These are phyloP conservation scores for Cotesia vestalis DNA, from an alignment of 1,140 invertebrate species.

Conservation along the genomic window DNA sequence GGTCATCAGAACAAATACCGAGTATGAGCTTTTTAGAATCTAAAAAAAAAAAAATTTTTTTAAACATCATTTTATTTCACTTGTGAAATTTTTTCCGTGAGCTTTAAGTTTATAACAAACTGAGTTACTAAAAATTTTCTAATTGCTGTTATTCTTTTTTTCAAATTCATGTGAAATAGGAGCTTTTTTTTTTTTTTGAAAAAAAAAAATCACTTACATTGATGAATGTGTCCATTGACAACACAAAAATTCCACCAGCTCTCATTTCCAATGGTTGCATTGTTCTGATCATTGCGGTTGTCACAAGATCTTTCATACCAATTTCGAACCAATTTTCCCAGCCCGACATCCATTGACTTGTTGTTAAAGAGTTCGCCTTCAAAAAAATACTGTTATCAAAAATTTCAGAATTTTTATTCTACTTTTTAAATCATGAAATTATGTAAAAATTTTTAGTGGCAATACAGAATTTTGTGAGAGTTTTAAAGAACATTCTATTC, in stretches of 20 bases:
- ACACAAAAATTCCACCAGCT: slow-evolving; percentile 36
- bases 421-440: too few species aligned
- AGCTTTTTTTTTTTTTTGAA: neutral
- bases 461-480: too few species aligned
- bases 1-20: slow-evolving; percentile 37
- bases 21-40: slow-evolving; percentile 38
- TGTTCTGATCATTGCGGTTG: slow-evolving; percentile 34
- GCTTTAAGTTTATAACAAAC: too few species aligned
- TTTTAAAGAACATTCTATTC: too few species aligned
- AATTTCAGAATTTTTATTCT: too few species aligned
- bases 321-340: slow-evolving; percentile 34
- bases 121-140: too few species aligned
- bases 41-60: slow-evolving; percentile 14
- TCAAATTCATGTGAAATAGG: too few species aligned
- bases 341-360: slow-evolving; percentile 34
- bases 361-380: slow-evolving; percentile 25
- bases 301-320: slow-evolving; percentile 10
- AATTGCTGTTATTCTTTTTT: too few species aligned
- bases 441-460: too few species aligned
- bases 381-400: too few species aligned
- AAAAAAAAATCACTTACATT: slow-evolving; percentile 18
- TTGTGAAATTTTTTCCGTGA: neutral
- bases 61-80: too few species aligned
- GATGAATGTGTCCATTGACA: slow-evolving; percentile 39
- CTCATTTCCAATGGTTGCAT: slow-evolving; percentile 32